Evolutionary conservation across 2,888 invertebrate genomes (phyloP), one percentile per base, ranked within the genome.

Genomic region (Drosophila silvestris): DNA sequence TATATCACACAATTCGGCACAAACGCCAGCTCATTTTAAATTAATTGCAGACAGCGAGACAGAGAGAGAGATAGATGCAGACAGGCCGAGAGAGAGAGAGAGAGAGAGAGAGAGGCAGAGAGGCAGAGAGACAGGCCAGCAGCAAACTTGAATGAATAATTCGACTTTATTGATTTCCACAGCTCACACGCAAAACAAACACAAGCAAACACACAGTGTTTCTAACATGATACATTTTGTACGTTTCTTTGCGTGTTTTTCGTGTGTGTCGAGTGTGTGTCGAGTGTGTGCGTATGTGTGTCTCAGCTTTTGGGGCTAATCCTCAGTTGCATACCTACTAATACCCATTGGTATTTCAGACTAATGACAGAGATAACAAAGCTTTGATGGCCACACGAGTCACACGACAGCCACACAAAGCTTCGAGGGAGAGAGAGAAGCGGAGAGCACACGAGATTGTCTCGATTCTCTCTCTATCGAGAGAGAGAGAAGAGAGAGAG

Each of bases 301-400:
- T 57, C 51, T 70, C 64, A 53, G 66, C 54, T 61, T 57, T 70
- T 67, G 52, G 51, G 70, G 47, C 60, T 77, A 76, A 82, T 79
- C 79, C 77, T 62, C 59, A 51, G 66, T 50, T 63, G 66, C 70
- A 77, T 74, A 59, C 66, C 72, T 65, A 64, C 62, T 78, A 86
- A 86, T 79, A 71, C 77, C 79, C 73, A 79, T 73, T 75, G 84
- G 78, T 79, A 86, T 82, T 80, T 67, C 74, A 75, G 75, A 69
- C 85, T 77, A 77, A 82, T 82, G 84, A 82, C 77, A 74, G 71
- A 77, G 78, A 75, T 78, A 81, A 81, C 74, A 70, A 60, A 68
- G 70, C 80, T 63, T 70, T 69, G 66, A 54, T 51, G 62, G 67
- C 41, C 52, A 70, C 57, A 63, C 53, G 56, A 72, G 28, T 28